A percentile compares a stretch with the other conserved stretches of the same genome.
Conservation (phyloP, 1,140 invertebrate genomes). For the Sinonovacula constricta region DNA sequence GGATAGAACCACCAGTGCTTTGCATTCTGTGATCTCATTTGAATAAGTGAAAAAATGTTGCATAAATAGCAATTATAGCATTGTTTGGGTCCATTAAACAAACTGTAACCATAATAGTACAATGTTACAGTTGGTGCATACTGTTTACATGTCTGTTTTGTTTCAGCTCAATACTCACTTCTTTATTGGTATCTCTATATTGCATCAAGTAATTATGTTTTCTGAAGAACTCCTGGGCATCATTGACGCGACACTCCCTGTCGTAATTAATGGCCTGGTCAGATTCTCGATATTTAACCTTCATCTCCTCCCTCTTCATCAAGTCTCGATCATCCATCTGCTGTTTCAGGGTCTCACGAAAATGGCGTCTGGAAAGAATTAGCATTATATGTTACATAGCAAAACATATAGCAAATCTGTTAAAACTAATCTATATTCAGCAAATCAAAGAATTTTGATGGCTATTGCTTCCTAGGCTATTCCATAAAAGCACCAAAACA, state of each 20-base stretch:
- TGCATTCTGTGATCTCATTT: background rate
- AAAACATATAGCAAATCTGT: too few species aligned
- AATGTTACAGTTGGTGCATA: background rate
- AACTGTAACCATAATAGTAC: background rate
- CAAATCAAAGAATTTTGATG: too few species aligned
- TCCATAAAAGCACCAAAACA: too few species aligned
- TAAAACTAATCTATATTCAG: too few species aligned
- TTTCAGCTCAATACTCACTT: too few species aligned
- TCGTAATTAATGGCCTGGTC: conserved; percentile 69
- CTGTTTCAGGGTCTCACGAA: conserved; percentile 73
- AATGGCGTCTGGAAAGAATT: conserved; percentile 68
- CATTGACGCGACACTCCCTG: conserved; percentile 64
- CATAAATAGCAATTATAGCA: background rate
- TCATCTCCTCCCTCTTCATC: conserved; percentile 50
- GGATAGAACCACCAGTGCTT: background rate
- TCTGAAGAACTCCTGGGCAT: conserved; percentile 61
- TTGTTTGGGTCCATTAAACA: background rate
- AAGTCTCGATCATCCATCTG: conserved; percentile 73
- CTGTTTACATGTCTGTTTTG: too few species aligned
- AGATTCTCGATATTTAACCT: conserved; percentile 69
- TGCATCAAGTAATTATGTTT: conserved; percentile 72
- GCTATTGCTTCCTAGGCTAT: too few species aligned
- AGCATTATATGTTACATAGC: too few species aligned
- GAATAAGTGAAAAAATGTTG: background rate
- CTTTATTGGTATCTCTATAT: conserved; percentile 74